Conservation (phyloP, 2,113 vertebrate species). For the Desmodus rotundus region DNA sequence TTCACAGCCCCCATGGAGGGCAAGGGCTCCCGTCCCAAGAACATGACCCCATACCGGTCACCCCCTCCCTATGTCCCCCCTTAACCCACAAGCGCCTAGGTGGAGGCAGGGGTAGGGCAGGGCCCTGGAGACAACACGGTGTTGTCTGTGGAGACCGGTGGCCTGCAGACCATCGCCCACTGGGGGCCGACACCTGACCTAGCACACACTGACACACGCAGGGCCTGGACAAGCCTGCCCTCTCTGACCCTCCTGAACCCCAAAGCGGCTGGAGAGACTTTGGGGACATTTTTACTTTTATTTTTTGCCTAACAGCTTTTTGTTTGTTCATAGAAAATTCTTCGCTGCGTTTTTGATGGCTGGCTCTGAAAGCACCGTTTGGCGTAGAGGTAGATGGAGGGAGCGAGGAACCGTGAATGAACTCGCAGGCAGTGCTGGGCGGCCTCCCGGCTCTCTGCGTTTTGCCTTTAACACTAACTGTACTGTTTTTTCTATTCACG, state of each 20-base stretch:
- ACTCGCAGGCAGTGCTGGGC: constrained; percentile 85
- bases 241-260: constrained; percentile 71
- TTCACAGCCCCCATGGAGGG: constrained; percentile 95
- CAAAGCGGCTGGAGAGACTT: constrained; percentile 73
- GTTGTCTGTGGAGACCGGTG: constrained; percentile 83
- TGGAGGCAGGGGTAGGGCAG: constrained; percentile 75
- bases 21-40: constrained; percentile 97
- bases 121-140: constrained; percentile 85
- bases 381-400: constrained; percentile 62
- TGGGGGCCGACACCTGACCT: constrained; percentile 70
- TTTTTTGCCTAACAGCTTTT: constrained; percentile 90
- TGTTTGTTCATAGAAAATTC: constrained; percentile 85
- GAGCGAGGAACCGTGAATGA: constrained; percentile 72
- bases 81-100: constrained; percentile 83
- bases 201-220: constrained; percentile 67
- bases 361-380: constrained; percentile 80
- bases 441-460: constrained; percentile 87
- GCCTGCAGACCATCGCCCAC: constrained; percentile 79
- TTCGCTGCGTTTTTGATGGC: constrained; percentile 82
- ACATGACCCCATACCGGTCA: constrained; percentile 98
- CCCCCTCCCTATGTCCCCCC: constrained; percentile 97
- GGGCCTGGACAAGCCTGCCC: constrained; percentile 75
- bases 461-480: constrained; percentile 99
- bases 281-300: constrained; percentile 82
- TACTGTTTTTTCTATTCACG: constrained; percentile 96